phyloP scores from a whole-genome alignment of 37 sponge, comb jelly and placozoan species.

The Oopsacas minuta region DNA sequence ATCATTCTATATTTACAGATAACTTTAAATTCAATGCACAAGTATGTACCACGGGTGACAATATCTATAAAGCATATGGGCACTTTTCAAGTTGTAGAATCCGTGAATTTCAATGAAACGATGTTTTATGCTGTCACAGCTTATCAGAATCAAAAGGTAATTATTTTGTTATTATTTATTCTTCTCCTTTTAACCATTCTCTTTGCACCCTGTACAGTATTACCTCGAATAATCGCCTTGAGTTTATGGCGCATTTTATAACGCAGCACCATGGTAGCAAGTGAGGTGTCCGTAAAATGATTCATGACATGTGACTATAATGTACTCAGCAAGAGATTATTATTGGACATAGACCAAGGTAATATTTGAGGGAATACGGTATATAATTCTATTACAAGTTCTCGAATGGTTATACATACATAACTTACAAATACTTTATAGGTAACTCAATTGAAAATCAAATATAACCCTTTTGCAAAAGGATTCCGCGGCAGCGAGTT shows the following conservation, averaged over 20 bases:
- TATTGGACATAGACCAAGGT: too few relatives aligned
- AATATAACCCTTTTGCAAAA: slow-evolving; percentile 16
- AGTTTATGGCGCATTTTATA: too few relatives aligned
- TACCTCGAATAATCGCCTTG: too few relatives aligned
- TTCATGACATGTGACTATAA: too few relatives aligned
- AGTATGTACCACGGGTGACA: slow-evolving; percentile 16
- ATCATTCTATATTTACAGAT: not conserved
- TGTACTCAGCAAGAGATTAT: too few relatives aligned
- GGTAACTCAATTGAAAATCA: slow-evolving; percentile 20
- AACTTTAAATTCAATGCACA: slow-evolving; percentile 23
- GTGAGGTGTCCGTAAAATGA: too few relatives aligned
- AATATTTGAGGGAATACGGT: too few relatives aligned
- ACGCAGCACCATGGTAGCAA: too few relatives aligned
- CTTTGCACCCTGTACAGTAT: too few relatives aligned
- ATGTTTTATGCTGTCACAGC: slow-evolving; percentile 19
- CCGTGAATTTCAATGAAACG: not conserved
- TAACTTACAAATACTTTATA: not conserved
- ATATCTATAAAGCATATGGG: slow-evolving; percentile 4
- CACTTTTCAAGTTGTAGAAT: not conserved
- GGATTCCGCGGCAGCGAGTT: slow-evolving; percentile 6
- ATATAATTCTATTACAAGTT: too few relatives aligned
- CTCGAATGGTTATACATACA: too few relatives aligned
- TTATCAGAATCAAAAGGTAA: slow-evolving; percentile 21
- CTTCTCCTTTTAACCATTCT: not conserved
- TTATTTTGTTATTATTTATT: not conserved